Percentiles rank a stretch among this genome's conserved stretches.
Conservation (phyloP, 2,888 invertebrate species). For the Deladenus siricidicola region DNA sequence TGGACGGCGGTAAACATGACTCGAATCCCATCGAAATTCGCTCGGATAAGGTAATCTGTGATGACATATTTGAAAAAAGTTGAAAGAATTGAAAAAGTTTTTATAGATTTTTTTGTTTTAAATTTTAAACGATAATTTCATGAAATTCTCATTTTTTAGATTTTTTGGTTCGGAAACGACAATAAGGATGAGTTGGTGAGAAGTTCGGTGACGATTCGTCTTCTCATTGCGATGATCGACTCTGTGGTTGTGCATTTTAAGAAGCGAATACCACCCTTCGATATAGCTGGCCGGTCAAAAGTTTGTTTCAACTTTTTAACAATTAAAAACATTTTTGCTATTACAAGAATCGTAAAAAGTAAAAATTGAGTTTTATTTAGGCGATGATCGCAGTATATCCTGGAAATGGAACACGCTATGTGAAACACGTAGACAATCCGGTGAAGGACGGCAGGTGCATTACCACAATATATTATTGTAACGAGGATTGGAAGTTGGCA, state of each 20-base stretch:
- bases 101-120: no score
- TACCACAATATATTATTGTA: constrained; percentile 93
- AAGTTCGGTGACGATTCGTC: constrained; percentile 33
- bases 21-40: constrained; percentile 36
- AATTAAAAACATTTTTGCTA: background rate
- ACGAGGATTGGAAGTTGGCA: constrained; percentile 69
- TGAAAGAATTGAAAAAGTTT: no score
- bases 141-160: constrained; percentile 25
- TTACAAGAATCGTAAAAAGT: background rate
- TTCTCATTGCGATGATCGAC: constrained; percentile 50
- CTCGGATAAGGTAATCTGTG: constrained; percentile 35
- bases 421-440: constrained; percentile 95
- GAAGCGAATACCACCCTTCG: constrained; percentile 36
- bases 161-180: constrained; percentile 45
- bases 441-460: constrained; percentile 90
- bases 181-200: constrained; percentile 34
- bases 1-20: constrained; percentile 36
- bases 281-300: constrained; percentile 44
- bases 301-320: constrained; percentile 12
- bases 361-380: constrained; percentile 58
- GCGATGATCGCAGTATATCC: constrained; percentile 99
- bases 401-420: constrained; percentile 83
- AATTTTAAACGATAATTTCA: no score
- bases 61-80: no score
- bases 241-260: constrained; percentile 42